Conservation (phyloP, 2,113 vertebrate genomes). For the Montifringilla adamsi region DNA sequence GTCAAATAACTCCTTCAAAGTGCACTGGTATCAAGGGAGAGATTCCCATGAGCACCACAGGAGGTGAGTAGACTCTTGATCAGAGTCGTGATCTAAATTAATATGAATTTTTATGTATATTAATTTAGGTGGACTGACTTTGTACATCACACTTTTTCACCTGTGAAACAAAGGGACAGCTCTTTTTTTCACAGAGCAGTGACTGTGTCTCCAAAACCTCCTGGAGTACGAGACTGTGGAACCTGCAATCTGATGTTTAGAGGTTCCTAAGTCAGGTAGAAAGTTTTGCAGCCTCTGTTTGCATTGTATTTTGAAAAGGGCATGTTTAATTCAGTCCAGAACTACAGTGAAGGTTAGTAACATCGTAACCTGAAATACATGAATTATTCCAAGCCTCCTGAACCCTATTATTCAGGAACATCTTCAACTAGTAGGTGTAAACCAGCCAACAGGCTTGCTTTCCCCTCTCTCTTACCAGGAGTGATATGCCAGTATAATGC, state of each 20-base stretch:
- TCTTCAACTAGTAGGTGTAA: not conserved
- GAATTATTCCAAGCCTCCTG: constrained; percentile 15
- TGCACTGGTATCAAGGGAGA: not conserved
- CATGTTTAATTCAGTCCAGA: not conserved
- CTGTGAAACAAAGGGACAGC: not conserved
- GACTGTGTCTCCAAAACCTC: not conserved
- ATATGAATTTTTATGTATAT: not conserved
- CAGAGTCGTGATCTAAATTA: not conserved
- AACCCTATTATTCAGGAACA: not conserved
- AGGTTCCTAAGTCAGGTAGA: not conserved
- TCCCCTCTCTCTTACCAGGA: not conserved
- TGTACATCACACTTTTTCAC: not conserved
- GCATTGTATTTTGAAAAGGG: constrained; percentile 3
- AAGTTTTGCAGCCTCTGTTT: not conserved
- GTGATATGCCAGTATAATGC: not conserved
- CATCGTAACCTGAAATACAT: not conserved
- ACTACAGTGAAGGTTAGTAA: not conserved
- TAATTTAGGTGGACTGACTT: not conserved
- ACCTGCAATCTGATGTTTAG: not conserved
- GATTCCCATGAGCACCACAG: not conserved
- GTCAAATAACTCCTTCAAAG: not conserved
- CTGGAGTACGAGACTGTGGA: not conserved
- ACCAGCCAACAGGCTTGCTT: not conserved
- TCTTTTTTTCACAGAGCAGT: not conserved
- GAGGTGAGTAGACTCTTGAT: not conserved